Base-by-base conservation (phyloP, 2,888 invertebrate species). In the Sialis fuliginosa region DNA sequence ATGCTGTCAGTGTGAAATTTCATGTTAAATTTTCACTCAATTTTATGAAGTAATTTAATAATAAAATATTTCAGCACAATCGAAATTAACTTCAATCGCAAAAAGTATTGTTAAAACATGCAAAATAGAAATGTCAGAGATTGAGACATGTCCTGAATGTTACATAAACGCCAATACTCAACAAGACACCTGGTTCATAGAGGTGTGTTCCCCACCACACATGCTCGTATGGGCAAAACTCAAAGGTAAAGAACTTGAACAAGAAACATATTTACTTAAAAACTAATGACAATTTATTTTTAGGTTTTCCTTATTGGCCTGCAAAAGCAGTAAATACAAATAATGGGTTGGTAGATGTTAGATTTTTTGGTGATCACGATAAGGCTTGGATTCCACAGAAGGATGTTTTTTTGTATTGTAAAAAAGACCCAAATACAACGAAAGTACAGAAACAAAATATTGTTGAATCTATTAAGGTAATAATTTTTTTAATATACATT, bases 311-410 rank as follows among this genome's bases (percentile, higher is more conserved):
- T 0, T 93, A 84, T 64, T 97, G 96, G 96, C 96, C 96, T 1
- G 95, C 92, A 0, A 96, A 96, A 66, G 87, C 82, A 0, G 85
- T 89, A 83, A 78, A 77, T 48, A 68, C 71, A 22, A 73, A 71
- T 52, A 61, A 67, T 12, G 77, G 81, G 0, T 66, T 76, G 55
- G 87, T 92, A 0, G 92, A 95, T 64, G 91, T 91, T 3, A 69
- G 92, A 2, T 96, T 96, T 68, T 96, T 96, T 66, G 95, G 95
- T 1, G 89, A 86, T 12, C 93, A 96, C 66, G 93, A 95, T 65
- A 74, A 90, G 47, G 90, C 92, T 6, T 90, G 91, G 88, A 85
- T 93, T 9, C 79, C 85, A 0, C 72, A 79, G 0, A 80, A 80
- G 53, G 87, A 91, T 61, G 86, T 90, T 58, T 91, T 75, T 62